Conservation (phyloP, 2,797 vertebrate genomes). For the Acropternis orthonyx region DNA sequence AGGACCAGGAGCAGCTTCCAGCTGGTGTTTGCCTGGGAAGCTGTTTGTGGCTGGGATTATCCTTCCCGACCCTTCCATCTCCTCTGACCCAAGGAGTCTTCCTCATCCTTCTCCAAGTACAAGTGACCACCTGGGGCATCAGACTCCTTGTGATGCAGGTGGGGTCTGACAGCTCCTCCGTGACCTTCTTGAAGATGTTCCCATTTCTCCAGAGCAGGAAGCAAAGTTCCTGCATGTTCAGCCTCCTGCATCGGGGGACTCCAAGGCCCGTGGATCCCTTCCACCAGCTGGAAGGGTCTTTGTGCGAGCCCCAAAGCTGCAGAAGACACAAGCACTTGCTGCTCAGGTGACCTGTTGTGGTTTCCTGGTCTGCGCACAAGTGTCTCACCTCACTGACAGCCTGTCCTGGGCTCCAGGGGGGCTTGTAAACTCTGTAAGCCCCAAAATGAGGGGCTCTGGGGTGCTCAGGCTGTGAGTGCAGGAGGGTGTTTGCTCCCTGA, state of each 20-base stretch:
- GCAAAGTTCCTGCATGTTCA: background rate
- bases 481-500: fast-evolving
- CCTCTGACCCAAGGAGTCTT: background rate
- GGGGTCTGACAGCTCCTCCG: background rate
- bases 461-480: background rate
- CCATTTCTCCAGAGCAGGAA: background rate
- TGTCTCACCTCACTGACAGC: background rate
- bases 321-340: background rate
- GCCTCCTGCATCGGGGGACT: background rate
- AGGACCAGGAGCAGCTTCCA: background rate
- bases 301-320: background rate
- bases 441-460: background rate
- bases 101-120: background rate
- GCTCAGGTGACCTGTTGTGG: background rate
- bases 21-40: background rate
- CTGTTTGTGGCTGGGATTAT: background rate
- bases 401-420: background rate
- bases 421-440: background rate
- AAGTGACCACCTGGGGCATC: background rate
- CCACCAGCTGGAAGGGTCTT: background rate
- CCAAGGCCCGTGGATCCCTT: background rate
- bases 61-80: background rate
- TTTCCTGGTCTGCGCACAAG: background rate
- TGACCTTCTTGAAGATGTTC: background rate
- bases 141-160: background rate